phyloP scores from a whole-genome alignment of 2,797 vertebrate species.

The Sebastes variabilis region DNA sequence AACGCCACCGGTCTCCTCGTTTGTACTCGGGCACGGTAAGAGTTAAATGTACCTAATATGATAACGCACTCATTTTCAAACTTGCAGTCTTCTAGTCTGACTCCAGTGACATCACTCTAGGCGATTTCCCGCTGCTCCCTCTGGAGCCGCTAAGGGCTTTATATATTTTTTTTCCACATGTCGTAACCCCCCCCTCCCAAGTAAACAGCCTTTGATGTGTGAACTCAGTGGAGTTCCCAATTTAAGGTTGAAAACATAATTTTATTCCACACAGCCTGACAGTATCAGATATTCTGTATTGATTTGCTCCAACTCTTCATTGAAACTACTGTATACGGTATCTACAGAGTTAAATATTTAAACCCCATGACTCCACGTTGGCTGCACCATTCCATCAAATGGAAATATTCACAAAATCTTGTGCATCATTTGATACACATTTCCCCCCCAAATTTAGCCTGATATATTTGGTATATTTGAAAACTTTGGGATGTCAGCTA shows the following conservation, averaged over 20 bases:
- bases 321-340: not conserved
- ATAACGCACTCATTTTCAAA: not conserved
- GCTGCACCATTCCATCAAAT: not conserved
- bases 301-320: not conserved
- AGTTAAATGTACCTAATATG: no score
- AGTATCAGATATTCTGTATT: not conserved
- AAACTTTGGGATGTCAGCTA: not conserved
- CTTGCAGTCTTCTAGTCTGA: not conserved
- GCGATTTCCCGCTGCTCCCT: not conserved
- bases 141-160: not conserved
- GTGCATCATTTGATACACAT: not conserved
- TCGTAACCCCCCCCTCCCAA: not conserved
- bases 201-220: not conserved
- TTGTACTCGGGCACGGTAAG: no score
- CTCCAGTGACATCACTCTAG: slow-evolving; percentile 2
- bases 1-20: no score
- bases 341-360: slow-evolving; percentile 8
- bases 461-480: not conserved
- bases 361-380: not conserved
- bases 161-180: not conserved
- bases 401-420: slow-evolving; percentile 1
- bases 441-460: not conserved
- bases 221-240: not conserved
- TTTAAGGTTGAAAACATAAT: not conserved
- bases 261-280: not conserved